Conservation (phyloP, 2,888 invertebrate species). For the Cheilosia variabilis region DNA sequence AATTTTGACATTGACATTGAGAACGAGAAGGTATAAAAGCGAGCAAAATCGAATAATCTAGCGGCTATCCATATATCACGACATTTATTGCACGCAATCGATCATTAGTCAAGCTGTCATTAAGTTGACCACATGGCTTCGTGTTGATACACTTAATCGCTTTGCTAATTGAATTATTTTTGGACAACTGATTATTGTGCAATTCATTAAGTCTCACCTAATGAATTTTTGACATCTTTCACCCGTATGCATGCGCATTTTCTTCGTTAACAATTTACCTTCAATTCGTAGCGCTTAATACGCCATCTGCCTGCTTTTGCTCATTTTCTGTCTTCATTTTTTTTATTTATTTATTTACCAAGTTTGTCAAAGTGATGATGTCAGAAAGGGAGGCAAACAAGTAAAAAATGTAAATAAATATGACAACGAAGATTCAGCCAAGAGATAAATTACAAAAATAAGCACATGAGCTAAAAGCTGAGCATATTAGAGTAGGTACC, state of each 20-base stretch:
- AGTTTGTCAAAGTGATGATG: slow-evolving; percentile 62
- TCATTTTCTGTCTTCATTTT: too few relatives aligned
- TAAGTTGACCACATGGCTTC: neutral
- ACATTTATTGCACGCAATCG: slow-evolving; percentile 12
- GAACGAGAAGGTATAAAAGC: neutral
- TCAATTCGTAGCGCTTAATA: neutral
- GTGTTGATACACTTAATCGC: neutral
- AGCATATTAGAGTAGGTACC: neutral
- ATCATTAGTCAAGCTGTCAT: slow-evolving; percentile 23
- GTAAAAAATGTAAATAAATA: slow-evolving; percentile 48
- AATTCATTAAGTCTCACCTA: slow-evolving; percentile 11
- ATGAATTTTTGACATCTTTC: too few relatives aligned
- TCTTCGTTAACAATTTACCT: too few relatives aligned
- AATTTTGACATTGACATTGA: slow-evolving; percentile 50
- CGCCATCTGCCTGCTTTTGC: slow-evolving; percentile 14
- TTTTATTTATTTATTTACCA: slow-evolving; percentile 11
- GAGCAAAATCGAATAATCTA: neutral
- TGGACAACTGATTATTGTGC: neutral
- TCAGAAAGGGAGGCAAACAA: slow-evolving; percentile 49
- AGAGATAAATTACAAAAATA: slow-evolving; percentile 60
- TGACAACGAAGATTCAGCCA: slow-evolving; percentile 47
- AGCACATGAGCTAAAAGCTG: slow-evolving; percentile 12
- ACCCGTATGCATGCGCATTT: too few relatives aligned
- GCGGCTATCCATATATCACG: slow-evolving; percentile 4
- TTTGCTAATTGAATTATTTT: slow-evolving; percentile 12